A percentile compares a stretch with the other conserved stretches of the same genome.
Evolutionary conservation across 2,797 vertebrate genomes (phyloP).

Genomic region (Schizopygopsis malacanthus): DNA sequence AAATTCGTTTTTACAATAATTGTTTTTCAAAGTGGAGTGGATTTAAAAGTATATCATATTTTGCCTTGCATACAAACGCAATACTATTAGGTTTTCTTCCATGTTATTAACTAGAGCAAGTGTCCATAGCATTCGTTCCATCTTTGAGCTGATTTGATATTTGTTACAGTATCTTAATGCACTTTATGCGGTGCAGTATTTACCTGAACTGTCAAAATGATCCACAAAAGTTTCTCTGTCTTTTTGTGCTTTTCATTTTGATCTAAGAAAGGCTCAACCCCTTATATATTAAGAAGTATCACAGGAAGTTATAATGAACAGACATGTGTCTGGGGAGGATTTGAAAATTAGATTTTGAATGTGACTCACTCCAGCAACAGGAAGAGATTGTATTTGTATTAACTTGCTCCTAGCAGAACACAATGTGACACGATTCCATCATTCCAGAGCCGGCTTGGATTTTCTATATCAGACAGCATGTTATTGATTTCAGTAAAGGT

Average conservation of each 20-base stretch:
- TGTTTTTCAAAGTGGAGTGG: not conserved
- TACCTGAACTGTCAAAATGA: not conserved
- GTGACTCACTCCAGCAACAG: constrained; percentile 10
- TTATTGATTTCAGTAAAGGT: not conserved
- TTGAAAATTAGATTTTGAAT: not conserved
- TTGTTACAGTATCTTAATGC: not conserved
- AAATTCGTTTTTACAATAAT: not conserved
- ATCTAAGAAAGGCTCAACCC: not conserved
- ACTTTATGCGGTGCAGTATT: not conserved
- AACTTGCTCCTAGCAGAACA: constrained; percentile 5
- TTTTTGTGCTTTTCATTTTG: not conserved
- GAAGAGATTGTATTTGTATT: not conserved
- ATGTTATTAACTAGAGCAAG: not conserved
- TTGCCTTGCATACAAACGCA: not conserved
- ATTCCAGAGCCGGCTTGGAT: constrained; percentile 4
- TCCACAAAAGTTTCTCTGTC: not conserved
- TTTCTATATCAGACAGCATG: not conserved
- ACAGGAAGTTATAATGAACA: constrained; percentile 7
- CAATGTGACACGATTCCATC: constrained; percentile 8
- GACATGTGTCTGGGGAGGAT: not conserved
- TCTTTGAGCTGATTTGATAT: not conserved
- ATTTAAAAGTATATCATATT: not conserved
- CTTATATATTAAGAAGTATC: not conserved
- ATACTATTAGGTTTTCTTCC: not conserved
- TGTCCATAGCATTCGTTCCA: not conserved